phyloP scores from a whole-genome alignment of 2,113 vertebrate species.

The Trinectes maculatus region DNA sequence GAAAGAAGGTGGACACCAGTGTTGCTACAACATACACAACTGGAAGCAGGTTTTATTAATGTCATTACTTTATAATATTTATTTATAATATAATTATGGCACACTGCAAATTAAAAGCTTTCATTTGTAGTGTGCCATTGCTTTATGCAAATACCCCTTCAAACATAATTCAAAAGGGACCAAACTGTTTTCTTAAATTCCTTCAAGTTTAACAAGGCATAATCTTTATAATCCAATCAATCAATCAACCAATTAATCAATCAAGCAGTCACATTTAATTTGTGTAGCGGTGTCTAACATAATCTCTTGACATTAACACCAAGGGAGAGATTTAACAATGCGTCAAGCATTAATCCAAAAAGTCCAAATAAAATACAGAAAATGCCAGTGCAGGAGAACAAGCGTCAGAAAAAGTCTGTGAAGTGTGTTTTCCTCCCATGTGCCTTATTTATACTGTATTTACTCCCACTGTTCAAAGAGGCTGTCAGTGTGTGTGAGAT shows the following conservation, averaged over 20 bases:
- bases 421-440: conserved; percentile 47
- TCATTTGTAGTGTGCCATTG: too few species aligned
- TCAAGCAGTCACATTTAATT: too few species aligned
- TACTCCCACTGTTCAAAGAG: conserved; percentile 58
- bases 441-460: conserved; percentile 56
- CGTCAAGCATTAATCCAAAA: too few species aligned
- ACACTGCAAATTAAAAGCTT: neutral
- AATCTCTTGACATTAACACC: too few species aligned
- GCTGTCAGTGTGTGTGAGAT: conserved; percentile 35
- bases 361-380: too few species aligned
- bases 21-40: conserved; percentile 10
- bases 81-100: too few species aligned
- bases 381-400: conserved; percentile 1
- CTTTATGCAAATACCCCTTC: too few species aligned
- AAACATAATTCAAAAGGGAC: too few species aligned
- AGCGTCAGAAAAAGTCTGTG: conserved; percentile 19
- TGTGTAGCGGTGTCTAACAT: too few species aligned
- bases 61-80: conserved; percentile 12
- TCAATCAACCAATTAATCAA: too few species aligned
- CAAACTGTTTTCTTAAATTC: neutral
- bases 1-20: conserved; percentile 9
- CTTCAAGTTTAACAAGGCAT: neutral
- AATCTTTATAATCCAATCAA: too few species aligned
- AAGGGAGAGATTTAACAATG: too few species aligned
- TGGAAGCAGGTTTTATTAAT: conserved; percentile 1